Conservation (phyloP, 2,888 invertebrate genomes). For the Aplocera efformata region DNA sequence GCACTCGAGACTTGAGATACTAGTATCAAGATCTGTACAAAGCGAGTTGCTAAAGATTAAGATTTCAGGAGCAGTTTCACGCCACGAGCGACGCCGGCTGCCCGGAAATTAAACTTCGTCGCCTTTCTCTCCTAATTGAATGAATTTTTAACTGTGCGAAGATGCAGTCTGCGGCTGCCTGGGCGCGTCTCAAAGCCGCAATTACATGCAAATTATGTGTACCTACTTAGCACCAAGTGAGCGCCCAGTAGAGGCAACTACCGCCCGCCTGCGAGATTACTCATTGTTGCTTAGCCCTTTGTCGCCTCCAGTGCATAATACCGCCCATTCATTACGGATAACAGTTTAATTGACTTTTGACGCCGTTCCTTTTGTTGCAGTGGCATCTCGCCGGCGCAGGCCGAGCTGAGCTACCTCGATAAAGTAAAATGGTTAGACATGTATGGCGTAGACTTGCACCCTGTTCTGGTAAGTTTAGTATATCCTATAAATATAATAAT, state of each 20-base stretch:
- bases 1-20: slow-evolving; percentile 18
- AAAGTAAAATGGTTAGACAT: slow-evolving; percentile 99
- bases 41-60: slow-evolving; percentile 54
- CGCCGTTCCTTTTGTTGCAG: slow-evolving; percentile 68
- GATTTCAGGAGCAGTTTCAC: slow-evolving; percentile 61
- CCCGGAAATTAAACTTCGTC: slow-evolving; percentile 70
- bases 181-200: slow-evolving; percentile 64
- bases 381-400: slow-evolving; percentile 93
- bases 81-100: slow-evolving; percentile 49
- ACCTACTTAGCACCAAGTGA: slow-evolving; percentile 57
- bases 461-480: slow-evolving; percentile 88
- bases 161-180: slow-evolving; percentile 61
- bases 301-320: slow-evolving; percentile 45
- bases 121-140: slow-evolving; percentile 71
- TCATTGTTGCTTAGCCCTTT: slow-evolving; percentile 57
- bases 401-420: slow-evolving; percentile 96
- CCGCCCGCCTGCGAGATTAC: slow-evolving; percentile 42
- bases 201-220: slow-evolving; percentile 77
- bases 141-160: slow-evolving; percentile 75
- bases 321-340: slow-evolving; percentile 52
- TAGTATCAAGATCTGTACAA: slow-evolving; percentile 34
- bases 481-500: background rate
- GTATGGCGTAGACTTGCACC: slow-evolving; percentile 98
- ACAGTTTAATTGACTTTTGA: slow-evolving; percentile 49
- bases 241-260: slow-evolving; percentile 40